phyloP scores from a whole-genome alignment of 2,113 vertebrate species.

The Dascyllus trimaculatus region DNA sequence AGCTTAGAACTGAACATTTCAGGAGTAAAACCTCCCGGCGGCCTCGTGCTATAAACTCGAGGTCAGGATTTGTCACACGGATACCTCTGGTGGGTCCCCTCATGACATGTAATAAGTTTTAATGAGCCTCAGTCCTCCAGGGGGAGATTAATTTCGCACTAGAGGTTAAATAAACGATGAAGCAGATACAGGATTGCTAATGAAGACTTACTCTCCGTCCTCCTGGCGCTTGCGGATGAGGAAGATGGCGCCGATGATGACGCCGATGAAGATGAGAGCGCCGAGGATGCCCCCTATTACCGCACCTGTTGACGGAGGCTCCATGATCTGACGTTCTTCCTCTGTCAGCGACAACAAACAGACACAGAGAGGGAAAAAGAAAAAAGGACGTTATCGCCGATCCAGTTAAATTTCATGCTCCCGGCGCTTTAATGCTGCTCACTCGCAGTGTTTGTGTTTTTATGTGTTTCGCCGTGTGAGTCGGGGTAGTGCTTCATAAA shows the following conservation, averaged over 20 bases:
- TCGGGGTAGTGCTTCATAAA: no score
- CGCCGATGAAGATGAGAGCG: conserved; percentile 78
- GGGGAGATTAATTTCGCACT: conserved; percentile 31
- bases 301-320: conserved; percentile 79
- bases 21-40: conserved; percentile 27
- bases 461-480: conserved; percentile 34
- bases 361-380: background rate
- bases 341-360: conserved; percentile 52
- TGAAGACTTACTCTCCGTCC: conserved; percentile 85
- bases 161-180: conserved; percentile 43
- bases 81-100: conserved; percentile 9
- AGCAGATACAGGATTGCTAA: conserved; percentile 12
- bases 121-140: conserved; percentile 50
- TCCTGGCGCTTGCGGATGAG: conserved; percentile 82
- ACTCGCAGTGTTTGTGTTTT: conserved; percentile 28
- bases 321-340: conserved; percentile 51
- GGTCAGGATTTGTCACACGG: conserved; percentile 46
- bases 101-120: conserved; percentile 41
- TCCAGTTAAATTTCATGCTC: conserved; percentile 29
- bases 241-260: conserved; percentile 77
- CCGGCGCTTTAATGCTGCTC: conserved; percentile 19
- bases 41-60: conserved; percentile 24
- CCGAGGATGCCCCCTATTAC: conserved; percentile 89
- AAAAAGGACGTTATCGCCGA: background rate
- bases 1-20: background rate